Evolutionary conservation across 2,797 vertebrate species (phyloP), one percentile per base, ranked within the genome.

Genomic region (Craterocephalus amniculus): DNA sequence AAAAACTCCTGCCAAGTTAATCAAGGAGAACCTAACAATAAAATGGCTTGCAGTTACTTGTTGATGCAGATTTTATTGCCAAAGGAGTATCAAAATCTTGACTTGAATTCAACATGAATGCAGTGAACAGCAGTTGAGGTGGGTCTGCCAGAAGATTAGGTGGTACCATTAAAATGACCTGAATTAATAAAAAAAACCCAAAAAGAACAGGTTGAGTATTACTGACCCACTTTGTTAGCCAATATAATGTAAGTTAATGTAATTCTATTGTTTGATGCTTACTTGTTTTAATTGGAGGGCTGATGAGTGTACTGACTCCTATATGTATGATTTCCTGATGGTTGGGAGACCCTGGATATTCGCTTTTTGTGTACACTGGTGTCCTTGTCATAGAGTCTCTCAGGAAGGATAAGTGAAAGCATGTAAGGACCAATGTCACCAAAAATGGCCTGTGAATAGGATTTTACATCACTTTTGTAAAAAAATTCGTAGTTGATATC

Each of bases 331-430:
- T 64, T 64, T 74, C 26, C 49, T 85, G 72, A 32, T 79, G 61
- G 35, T 64, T 63, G n/a, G 87, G 22, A 13, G 94, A 88, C 69
- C 55, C 40, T 70, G 67, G 89, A 77, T 29, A 76, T 76, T 73
- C 81, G 86, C 70, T 82, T 91, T 11, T 64, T 70, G 27, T 22
- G 43, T 24, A 67, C 72, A 8, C 80, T 57, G 4, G 72, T 86
- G 36, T 77, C 85, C 43, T 72, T 57, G 0, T 94, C 86, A 6
- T 94, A 94, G 5, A 85, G 1, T 0, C 32, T 79, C 26, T 56
- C 76, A 57, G 89, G 83, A 72, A 96, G 81, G 87, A 98, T 87
- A 68, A 87, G 95, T 98, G 77, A 59, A 73, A 80, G 20, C 2
- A 1, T 55, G 94, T 94, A 96, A 97, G 95, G 94, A 77, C 2